Evolutionary conservation across 2,113 vertebrate species (phyloP).

Genomic region (Colaptes auratus): DNA sequence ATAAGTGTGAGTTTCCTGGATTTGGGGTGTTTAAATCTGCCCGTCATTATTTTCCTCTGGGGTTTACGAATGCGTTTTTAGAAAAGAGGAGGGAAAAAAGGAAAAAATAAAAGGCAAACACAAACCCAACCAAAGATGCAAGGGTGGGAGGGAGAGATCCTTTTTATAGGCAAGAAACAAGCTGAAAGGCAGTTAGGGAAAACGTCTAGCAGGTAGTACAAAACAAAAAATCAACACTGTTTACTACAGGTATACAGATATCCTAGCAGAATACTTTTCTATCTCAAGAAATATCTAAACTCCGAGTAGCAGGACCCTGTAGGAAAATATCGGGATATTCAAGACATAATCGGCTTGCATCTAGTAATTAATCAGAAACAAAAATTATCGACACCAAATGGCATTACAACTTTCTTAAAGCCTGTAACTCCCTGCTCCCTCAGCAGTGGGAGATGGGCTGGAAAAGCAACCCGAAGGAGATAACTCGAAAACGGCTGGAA

Average conservation of each 20-base stretch:
- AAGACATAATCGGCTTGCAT: not conserved
- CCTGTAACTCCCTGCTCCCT: not conserved
- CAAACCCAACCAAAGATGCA: not conserved
- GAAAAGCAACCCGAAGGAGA: not conserved
- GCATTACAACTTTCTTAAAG: not conserved
- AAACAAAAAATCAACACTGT: not conserved
- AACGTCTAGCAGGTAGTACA: not conserved
- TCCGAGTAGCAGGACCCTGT: not conserved
- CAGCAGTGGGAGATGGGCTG: not conserved
- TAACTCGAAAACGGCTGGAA: not conserved
- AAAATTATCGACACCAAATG: not conserved
- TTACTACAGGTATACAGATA: not conserved
- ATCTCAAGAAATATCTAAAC: not conserved
- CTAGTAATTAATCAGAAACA: not conserved
- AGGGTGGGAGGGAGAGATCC: not conserved
- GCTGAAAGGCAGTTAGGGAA: not conserved
- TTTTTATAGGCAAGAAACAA: conserved; percentile 44
- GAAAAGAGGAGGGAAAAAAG: not conserved
- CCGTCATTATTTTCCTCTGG: not conserved
- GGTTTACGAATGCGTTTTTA: conserved; percentile 36
- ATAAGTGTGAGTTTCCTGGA: conserved; percentile 62
- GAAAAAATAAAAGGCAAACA: not conserved
- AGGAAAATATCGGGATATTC: not conserved
- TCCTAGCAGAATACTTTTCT: not conserved
- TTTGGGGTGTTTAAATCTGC: conserved; percentile 49